phyloP scores from a whole-genome alignment of 2,888 invertebrate genomes.

The Cantharis flavilabris region DNA sequence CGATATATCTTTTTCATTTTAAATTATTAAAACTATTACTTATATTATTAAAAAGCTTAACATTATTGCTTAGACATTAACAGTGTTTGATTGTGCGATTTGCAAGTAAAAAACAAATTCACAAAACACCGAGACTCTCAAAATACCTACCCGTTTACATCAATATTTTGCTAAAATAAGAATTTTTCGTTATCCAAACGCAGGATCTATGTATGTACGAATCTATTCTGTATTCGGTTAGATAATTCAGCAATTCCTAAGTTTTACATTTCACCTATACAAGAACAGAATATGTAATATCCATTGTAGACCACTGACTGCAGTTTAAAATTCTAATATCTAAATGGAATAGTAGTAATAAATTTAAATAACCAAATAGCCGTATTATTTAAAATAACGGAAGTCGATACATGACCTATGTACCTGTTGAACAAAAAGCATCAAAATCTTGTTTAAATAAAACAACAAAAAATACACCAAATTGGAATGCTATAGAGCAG shows the following conservation, averaged over 20 bases:
- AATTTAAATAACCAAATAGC: no score
- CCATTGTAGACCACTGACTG: neutral
- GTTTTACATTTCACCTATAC: neutral
- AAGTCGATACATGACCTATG: no score
- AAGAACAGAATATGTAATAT: neutral
- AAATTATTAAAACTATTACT: neutral
- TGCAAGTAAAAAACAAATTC: neutral
- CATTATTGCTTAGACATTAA: neutral
- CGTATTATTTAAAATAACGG: no score
- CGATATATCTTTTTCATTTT: neutral
- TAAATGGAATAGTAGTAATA: no score
- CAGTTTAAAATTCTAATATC: neutral
- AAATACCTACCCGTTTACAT: neutral
- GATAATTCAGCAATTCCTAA: neutral
- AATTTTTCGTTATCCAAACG: neutral
- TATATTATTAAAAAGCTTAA: neutral
- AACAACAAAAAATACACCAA: no score
- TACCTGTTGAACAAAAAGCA: no score
- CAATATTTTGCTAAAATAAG: neutral
- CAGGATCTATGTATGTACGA: neutral
- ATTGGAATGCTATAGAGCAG: no score
- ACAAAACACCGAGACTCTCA: neutral
- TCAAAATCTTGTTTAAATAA: no score
- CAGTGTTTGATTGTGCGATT: neutral
- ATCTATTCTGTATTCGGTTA: neutral